Evolutionary conservation across 2,797 vertebrate genomes (phyloP).

Genomic region (Pangasius mekongensis): DNA sequence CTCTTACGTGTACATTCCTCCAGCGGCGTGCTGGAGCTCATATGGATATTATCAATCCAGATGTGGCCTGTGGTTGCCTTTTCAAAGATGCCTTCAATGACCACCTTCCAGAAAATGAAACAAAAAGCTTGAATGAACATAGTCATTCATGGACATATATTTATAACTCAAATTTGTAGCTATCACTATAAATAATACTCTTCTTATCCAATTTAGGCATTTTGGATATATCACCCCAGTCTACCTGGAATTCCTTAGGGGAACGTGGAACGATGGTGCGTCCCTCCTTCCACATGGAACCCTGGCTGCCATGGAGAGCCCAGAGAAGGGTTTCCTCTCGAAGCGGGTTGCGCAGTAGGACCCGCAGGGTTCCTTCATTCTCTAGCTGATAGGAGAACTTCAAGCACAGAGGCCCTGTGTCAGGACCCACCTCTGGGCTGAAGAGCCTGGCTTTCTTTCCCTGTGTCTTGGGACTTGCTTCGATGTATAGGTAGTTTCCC

Average conservation of each 20-base stretch:
- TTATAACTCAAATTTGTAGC: background rate
- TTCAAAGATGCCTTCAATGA: slow-evolving; percentile 90
- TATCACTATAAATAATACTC: background rate
- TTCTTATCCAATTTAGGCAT: background rate
- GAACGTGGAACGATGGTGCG: slow-evolving; percentile 90
- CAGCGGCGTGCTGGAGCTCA: slow-evolving; percentile 84
- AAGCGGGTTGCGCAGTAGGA: slow-evolving; percentile 81
- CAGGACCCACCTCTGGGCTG: slow-evolving; percentile 83
- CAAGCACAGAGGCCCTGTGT: slow-evolving; percentile 87
- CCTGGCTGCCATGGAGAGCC: slow-evolving; percentile 88
- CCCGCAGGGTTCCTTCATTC: slow-evolving; percentile 82
- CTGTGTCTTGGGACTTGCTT: slow-evolving; percentile 82
- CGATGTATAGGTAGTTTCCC: slow-evolving; percentile 78
- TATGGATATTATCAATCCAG: slow-evolving; percentile 90
- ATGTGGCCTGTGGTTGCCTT: slow-evolving; percentile 86
- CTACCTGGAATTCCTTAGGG: slow-evolving; percentile 89
- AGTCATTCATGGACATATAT: background rate
- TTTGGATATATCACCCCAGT: too few species aligned
- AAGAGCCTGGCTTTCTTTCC: slow-evolving; percentile 85
- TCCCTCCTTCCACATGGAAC: slow-evolving; percentile 89
- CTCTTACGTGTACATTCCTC: slow-evolving; percentile 95
- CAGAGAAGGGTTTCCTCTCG: slow-evolving; percentile 87
- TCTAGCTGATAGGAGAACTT: slow-evolving; percentile 91
- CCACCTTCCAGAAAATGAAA: slow-evolving; percentile 76
- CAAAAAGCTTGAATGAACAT: background rate